These are phyloP conservation scores for Epizoanthus scotinus DNA, from an alignment of 92 coral and sea anemone genomes.

Conservation along the genomic window DNA sequence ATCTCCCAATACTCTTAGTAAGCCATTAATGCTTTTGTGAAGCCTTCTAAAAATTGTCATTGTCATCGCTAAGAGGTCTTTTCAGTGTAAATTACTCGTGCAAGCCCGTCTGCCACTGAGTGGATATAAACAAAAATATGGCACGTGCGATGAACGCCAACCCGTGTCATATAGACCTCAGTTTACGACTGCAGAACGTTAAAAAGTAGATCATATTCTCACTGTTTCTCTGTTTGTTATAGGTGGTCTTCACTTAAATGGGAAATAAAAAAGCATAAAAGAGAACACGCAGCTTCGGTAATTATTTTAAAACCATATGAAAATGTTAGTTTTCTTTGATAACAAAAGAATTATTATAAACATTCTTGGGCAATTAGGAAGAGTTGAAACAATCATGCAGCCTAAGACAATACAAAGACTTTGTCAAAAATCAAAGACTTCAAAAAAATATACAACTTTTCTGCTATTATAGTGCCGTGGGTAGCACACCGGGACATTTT, in stretches of 20 bases:
- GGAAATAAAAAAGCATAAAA: slow-evolving; percentile 59
- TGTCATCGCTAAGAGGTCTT: slow-evolving; percentile 44
- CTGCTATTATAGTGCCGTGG: slow-evolving; percentile 22
- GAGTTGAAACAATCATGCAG: slow-evolving; percentile 64
- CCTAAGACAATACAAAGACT: slow-evolving; percentile 64
- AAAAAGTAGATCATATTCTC: slow-evolving; percentile 77
- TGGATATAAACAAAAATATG: slow-evolving; percentile 32
- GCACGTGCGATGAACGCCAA: slow-evolving; percentile 33
- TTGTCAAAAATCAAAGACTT: slow-evolving; percentile 78
- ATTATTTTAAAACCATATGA: slow-evolving; percentile 82
- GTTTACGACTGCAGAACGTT: slow-evolving; percentile 72
- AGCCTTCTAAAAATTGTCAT: slow-evolving; percentile 8
- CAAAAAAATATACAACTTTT: slow-evolving; percentile 36
- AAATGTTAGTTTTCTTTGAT: slow-evolving; percentile 89
- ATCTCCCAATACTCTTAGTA: slow-evolving; percentile 57
- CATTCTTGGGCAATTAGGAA: slow-evolving; percentile 83
- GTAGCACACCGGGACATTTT: slow-evolving; percentile 35
- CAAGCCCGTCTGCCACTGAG: slow-evolving; percentile 20
- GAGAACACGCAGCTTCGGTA: slow-evolving; percentile 71
- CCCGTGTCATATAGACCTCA: slow-evolving; percentile 32
- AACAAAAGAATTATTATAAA: slow-evolving; percentile 66
- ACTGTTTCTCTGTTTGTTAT: slow-evolving; percentile 60
- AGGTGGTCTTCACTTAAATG: slow-evolving; percentile 67
- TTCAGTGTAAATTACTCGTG: slow-evolving; percentile 36
- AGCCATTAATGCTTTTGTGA: slow-evolving; percentile 70